Percentiles rank a stretch among this genome's conserved stretches.
These are phyloP conservation scores for Cariama cristata DNA, from an alignment of 2,113 vertebrate genomes.

Conservation along the genomic window DNA sequence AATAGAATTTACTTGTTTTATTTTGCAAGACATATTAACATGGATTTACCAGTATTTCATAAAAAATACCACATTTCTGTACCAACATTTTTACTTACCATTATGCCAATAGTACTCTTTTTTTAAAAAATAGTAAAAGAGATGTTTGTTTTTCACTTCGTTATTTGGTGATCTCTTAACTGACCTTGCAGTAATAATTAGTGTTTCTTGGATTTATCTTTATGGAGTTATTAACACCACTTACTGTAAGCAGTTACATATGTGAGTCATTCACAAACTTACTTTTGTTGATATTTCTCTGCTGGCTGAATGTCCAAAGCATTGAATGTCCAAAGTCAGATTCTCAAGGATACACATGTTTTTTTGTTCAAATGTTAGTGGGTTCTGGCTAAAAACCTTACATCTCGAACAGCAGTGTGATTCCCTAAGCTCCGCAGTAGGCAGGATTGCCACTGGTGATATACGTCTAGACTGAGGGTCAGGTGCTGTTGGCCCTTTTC, in stretches of 20 bases:
- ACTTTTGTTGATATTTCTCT: constrained; percentile 19
- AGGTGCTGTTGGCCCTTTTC: neutral
- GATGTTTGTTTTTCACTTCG: neutral
- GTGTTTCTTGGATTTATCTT: neutral
- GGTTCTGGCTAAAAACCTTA: neutral
- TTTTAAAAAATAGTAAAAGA: neutral
- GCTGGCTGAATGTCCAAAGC: neutral
- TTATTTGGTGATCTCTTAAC: neutral
- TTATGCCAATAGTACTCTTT: neutral
- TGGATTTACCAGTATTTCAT: neutral
- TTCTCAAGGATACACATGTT: neutral
- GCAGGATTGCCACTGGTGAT: neutral
- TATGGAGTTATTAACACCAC: neutral
- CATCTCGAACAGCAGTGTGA: neutral
- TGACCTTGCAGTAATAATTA: constrained; percentile 28
- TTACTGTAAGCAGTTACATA: neutral
- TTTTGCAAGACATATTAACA: neutral
- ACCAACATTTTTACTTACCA: neutral
- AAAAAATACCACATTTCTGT: neutral
- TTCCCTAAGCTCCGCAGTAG: neutral
- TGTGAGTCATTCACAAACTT: constrained; percentile 19
- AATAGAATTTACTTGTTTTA: neutral
- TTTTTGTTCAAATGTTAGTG: neutral
- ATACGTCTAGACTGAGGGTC: accelerated
- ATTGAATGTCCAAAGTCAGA: neutral